Base-by-base conservation (phyloP, 2,797 vertebrate genomes). In the Eptatretus atami region DNA sequence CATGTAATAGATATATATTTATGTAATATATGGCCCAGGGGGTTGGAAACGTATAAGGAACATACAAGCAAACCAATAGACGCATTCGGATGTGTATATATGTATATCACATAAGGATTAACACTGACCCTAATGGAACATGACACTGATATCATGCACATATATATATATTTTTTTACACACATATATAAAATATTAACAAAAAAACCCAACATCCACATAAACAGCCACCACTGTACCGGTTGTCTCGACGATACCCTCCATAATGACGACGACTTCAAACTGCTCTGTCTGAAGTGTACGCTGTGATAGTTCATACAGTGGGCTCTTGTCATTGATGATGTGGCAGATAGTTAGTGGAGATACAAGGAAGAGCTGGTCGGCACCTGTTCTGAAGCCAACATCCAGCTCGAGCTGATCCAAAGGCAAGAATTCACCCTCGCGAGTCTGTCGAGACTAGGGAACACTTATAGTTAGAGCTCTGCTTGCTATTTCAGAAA, bases 321-420 rank as follows among this genome's bases (percentile, higher is more conserved):
- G 94, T 69, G 90, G 90, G 77, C 90, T 98, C 77, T 95, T 94
- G 76, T 83, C 75, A 72, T 98, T 88, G 52, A 98, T 98, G 76
- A 95, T 83, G 67, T 98, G 90, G 78, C 88, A 95, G 78, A 98
- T 98, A 52, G 90, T 98, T 71, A 95, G 90, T 0, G 90, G 90
- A 44, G 90, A 98, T 73, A 98, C 90, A 67, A 98, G 85, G 75
- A 95, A 98, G 66, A 98, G 88, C 78, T 98, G 90, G 74, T 98
- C 90, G 0, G 90, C 90, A 52, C 90, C 90, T 0, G 90, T 98
- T 71, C 84, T 93, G 79, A 98, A 98, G 66, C 90, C 90, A 70
- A 98, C 90, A 65, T 98, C 90, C 79, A 98, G 74, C 78, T 98
- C 90, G 78, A 98, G 76, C 79, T 98, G 90, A 73, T 98, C 90